phyloP scores from a whole-genome alignment of 2,888 invertebrate genomes.

The Brachypterus glaber region DNA sequence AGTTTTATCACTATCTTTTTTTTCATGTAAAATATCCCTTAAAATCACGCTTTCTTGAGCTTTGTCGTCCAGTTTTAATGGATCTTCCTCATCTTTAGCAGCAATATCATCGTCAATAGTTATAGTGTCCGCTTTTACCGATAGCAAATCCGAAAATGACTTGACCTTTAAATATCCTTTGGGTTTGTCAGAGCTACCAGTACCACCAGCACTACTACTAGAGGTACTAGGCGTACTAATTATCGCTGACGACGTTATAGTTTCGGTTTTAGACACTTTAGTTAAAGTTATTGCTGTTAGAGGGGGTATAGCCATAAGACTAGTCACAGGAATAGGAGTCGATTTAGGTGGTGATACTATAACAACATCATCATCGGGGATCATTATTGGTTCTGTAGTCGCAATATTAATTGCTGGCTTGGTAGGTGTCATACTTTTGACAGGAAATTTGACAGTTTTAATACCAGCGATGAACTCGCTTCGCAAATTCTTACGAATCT shows the following conservation, averaged over 20 bases:
- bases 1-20: not conserved
- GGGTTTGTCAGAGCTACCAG: not conserved
- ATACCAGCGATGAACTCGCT: conserved; percentile 47
- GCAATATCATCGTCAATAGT: conserved; percentile 34
- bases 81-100: conserved; percentile 6
- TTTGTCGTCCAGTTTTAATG: conserved; percentile 3
- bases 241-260: not conserved
- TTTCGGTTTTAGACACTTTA: not conserved
- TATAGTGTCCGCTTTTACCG: conserved; percentile 32
- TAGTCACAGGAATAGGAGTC: conserved; percentile 14
- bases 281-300: not conserved
- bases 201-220: conserved; percentile 3
- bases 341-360: conserved; percentile 35
- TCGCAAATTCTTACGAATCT: conserved; percentile 47
- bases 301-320: not conserved
- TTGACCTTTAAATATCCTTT: conserved; percentile 29
- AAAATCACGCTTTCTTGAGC: too few species aligned
- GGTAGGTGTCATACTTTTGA: too few species aligned
- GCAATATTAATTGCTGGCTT: conserved; percentile 36
- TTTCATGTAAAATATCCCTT: not conserved
- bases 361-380: conserved; percentile 41
- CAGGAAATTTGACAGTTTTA: conserved; percentile 38
- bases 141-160: conserved; percentile 30
- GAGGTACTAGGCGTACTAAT: conserved; percentile 3
- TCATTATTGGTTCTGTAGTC: conserved; percentile 10